Evolutionary conservation across 2,797 vertebrate genomes (phyloP).

Genomic region (Pseudochirops corinnae): DNA sequence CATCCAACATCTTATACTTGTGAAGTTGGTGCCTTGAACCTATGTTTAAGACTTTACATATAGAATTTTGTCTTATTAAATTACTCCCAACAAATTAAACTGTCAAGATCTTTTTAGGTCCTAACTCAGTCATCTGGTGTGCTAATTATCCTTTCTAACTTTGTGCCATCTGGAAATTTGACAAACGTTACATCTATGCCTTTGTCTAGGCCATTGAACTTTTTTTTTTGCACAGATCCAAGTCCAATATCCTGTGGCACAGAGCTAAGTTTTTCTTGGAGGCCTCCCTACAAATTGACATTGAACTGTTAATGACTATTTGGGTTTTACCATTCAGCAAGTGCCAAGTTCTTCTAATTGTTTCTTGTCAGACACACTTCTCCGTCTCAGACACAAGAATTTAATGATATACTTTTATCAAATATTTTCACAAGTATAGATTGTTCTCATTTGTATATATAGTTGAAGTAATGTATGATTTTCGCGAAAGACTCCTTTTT

Average conservation of each 20-base stretch:
- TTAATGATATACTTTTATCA: background rate
- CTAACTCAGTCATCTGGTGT: background rate
- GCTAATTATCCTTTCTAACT: background rate
- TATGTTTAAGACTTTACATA: background rate
- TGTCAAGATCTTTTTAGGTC: background rate
- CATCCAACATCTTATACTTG: background rate
- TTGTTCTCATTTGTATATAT: background rate
- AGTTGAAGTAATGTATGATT: background rate
- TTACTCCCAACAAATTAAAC: background rate
- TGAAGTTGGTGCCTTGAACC: background rate
- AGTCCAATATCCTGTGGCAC: background rate
- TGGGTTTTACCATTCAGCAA: background rate
- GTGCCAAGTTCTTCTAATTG: background rate
- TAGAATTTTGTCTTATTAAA: background rate
- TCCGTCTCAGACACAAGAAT: background rate
- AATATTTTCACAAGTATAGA: background rate
- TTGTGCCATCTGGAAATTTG: background rate
- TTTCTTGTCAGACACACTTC: background rate
- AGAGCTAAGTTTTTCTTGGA: background rate
- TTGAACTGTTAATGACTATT: background rate
- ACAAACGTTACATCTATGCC: background rate
- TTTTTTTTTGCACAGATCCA: background rate
- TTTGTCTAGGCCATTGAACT: background rate
- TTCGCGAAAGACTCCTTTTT: no score
- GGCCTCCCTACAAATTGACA: background rate